phyloP scores from a whole-genome alignment of 2,888 invertebrate genomes.

The Andrena camellia region DNA sequence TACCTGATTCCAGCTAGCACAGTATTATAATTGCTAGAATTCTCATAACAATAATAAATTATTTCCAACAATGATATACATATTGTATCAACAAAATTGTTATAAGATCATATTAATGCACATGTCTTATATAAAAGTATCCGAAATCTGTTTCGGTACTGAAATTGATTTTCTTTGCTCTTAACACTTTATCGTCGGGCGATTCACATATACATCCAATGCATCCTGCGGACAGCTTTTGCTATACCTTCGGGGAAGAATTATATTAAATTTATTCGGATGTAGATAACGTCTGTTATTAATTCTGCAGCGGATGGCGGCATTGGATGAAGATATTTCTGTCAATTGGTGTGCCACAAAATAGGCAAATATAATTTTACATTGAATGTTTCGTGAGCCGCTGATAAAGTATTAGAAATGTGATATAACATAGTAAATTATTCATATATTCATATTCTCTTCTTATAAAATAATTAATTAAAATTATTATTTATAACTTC shows the following conservation, averaged over 20 bases:
- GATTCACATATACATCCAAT: not conserved
- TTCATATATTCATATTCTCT: no score
- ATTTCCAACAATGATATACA: slow-evolving; percentile 33
- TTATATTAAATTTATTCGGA: no score
- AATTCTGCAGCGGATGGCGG: no score
- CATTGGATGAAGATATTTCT: no score
- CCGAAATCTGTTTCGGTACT: slow-evolving; percentile 21
- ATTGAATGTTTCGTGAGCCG: no score
- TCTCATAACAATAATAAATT: slow-evolving; percentile 42
- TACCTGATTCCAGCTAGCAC: slow-evolving; percentile 39
- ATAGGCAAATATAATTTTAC: no score
- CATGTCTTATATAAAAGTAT: slow-evolving; percentile 26
- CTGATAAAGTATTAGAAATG: no score
- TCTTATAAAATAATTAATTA: not conserved
- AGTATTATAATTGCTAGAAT: slow-evolving; percentile 3
- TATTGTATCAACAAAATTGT: slow-evolving; percentile 16
- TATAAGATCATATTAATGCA: slow-evolving; percentile 7
- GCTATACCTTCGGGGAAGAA: no score
- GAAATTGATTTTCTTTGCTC: not conserved
- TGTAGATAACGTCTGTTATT: no score
- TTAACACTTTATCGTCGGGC: not conserved
- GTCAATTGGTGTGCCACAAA: no score
- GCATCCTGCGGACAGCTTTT: no score
- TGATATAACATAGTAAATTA: no score
- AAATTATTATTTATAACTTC: not conserved